These are phyloP conservation scores for Rhea americana DNA, from an alignment of 2,113 vertebrate genomes.

Conservation along the genomic window DNA sequence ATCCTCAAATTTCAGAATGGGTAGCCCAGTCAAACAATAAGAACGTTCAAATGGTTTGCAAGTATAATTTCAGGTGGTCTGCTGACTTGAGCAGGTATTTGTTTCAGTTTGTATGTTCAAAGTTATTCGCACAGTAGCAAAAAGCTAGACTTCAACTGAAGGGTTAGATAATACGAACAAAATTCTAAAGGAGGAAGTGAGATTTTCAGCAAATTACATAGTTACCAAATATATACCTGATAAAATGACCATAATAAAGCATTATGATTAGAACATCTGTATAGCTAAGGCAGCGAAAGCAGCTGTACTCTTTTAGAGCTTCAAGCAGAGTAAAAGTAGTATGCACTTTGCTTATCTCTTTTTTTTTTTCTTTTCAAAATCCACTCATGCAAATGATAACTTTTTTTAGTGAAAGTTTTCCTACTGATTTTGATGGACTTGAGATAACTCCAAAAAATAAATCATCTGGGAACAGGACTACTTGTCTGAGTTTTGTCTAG, in stretches of 20 bases:
- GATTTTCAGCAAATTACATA: neutral
- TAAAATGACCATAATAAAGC: neutral
- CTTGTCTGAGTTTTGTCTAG: neutral
- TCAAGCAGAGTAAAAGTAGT: neutral
- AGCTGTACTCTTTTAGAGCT: neutral
- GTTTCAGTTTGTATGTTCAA: neutral
- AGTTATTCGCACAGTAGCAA: neutral
- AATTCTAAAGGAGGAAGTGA: neutral
- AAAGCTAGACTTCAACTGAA: neutral
- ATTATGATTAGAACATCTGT: neutral
- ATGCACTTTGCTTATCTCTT: neutral
- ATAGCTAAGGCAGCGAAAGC: neutral
- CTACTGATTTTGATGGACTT: neutral
- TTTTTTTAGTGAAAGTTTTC: neutral
- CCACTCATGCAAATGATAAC: rapidly evolving
- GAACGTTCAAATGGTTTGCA: neutral
- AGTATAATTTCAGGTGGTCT: neutral
- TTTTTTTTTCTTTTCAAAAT: neutral
- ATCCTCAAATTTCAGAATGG: neutral
- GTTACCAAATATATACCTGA: neutral
- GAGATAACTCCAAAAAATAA: neutral
- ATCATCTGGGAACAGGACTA: neutral
- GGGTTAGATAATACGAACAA: neutral
- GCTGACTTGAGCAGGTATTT: neutral
- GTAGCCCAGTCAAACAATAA: neutral